Base-by-base conservation (phyloP, 2,888 invertebrate species). In the Plagodis dolabraria region DNA sequence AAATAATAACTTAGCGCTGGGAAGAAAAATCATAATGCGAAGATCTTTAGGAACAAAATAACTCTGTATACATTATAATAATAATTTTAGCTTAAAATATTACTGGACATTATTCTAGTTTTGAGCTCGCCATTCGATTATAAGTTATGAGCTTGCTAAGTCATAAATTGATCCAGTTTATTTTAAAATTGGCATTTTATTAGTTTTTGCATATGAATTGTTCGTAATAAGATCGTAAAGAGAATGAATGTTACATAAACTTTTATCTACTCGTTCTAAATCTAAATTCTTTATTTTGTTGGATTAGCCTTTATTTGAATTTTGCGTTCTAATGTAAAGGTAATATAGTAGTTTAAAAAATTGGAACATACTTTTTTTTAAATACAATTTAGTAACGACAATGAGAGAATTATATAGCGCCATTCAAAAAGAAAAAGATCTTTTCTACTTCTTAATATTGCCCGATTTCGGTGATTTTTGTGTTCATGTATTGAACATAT, bases 171-270 rank as follows among this genome's bases (percentile, higher is more conserved):
- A 1, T 22, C 8, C 36, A 46, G 22, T 33, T 33, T 7, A 11
- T 45, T 52, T 44, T 5, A n/a, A 45, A 52, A 45, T 38, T 33
- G 36, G 5, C 45, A 36, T 52, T 52, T 52, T 52, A 10, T 45
- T 52, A 45, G 8, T 33, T 45, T 45, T 35, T 36, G 45, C 4
- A 52, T 52, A 46, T 7, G 22, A 52, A 52, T 52, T 4, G 36
- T n/a, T 5, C n/a, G 12, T 46, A 22, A 46, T 33, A 36, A 6
- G 43, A 40, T 51, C 51, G 43, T 44, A 33, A 51, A 44, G 10
- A 22, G 33, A 10, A 22, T 48, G 36, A 48, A 48, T 48, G 22
- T 40, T n/a, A 22, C 40, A 40, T 47, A 40, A 38, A 40, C 33
- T 5, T 7, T 7, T 8, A 7, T 7, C 11, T 34, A 45, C 22